phyloP scores from a whole-genome alignment of 2,113 vertebrate species.

The Chlorocebus sabaeus region DNA sequence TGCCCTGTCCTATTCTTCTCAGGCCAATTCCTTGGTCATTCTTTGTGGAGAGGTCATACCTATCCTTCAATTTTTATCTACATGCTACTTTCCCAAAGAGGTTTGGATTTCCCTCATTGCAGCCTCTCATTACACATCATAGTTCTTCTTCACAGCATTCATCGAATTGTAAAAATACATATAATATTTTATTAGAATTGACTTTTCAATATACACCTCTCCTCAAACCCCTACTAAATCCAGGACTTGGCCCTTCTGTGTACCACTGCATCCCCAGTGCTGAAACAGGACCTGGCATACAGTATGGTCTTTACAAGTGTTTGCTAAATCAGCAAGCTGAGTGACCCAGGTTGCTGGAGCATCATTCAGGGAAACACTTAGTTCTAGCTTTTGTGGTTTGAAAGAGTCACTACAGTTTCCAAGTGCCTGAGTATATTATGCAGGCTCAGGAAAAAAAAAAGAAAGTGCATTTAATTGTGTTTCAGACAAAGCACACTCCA shows the following conservation, averaged over 20 bases:
- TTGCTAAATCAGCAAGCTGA: neutral
- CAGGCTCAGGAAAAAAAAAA: neutral
- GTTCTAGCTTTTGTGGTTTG: neutral
- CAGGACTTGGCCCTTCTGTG: neutral
- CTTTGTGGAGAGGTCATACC: neutral
- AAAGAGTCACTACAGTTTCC: neutral
- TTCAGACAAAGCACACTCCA: neutral
- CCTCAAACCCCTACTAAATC: neutral
- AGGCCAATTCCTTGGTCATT: neutral
- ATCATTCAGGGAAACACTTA: neutral
- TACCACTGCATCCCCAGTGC: neutral
- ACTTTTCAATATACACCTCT: neutral
- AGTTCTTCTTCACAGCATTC: neutral
- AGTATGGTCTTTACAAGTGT: fast-evolving
- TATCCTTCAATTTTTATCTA: neutral
- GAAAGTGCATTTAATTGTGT: neutral
- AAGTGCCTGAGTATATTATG: neutral
- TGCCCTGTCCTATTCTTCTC: neutral
- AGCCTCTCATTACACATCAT: neutral
- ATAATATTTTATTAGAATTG: neutral
- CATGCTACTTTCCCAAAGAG: neutral
- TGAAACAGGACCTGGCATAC: too few relatives aligned
- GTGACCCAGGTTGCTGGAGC: neutral
- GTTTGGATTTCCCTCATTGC: neutral
- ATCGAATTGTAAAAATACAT: neutral